Conservation (phyloP, 1,140 invertebrate species). For the Pseudomyrmex flavicornis region DNA sequence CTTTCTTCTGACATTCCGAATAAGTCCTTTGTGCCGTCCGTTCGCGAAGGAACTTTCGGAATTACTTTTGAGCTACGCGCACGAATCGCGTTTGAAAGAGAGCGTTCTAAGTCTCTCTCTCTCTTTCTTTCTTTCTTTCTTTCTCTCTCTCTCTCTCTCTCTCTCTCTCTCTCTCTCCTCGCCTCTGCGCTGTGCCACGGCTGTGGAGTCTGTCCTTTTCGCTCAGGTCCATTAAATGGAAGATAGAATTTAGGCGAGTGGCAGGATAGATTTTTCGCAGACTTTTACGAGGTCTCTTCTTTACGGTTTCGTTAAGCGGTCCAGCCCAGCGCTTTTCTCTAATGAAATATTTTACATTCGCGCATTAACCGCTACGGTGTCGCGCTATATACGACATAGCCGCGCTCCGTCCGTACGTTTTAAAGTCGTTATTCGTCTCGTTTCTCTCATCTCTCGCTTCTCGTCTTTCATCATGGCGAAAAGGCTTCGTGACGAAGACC, state of each 20-base stretch:
- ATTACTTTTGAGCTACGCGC: conserved; percentile 46
- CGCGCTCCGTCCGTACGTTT: conserved; percentile 16
- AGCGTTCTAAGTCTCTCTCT: conserved; percentile 3
- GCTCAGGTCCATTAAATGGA: conserved; percentile 21
- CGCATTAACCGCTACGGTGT: conserved; percentile 24
- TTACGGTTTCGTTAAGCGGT: conserved; percentile 27
- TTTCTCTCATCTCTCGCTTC: conserved; percentile 48
- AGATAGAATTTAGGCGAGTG: conserved; percentile 31
- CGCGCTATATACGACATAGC: not conserved
- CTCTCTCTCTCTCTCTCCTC: not conserved
- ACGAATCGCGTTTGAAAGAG: conserved; percentile 29
- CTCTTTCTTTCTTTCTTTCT: not conserved
- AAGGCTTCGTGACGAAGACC: conserved; percentile 35
- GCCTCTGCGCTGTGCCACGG: not conserved
- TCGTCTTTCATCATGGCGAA: conserved; percentile 1
- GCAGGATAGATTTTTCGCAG: conserved; percentile 23
- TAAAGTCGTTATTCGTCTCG: conserved; percentile 50
- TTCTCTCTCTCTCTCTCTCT: not conserved
- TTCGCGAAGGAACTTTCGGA: conserved; percentile 30
- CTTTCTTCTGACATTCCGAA: conserved; percentile 48
- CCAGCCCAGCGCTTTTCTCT: conserved; percentile 15
- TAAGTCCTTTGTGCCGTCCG: conserved; percentile 46
- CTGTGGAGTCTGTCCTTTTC: no score
- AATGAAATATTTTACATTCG: conserved; percentile 61
- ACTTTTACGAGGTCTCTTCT: conserved; percentile 24